Conservation (phyloP, 2,888 invertebrate genomes). For the Zygaena filipendulae region DNA sequence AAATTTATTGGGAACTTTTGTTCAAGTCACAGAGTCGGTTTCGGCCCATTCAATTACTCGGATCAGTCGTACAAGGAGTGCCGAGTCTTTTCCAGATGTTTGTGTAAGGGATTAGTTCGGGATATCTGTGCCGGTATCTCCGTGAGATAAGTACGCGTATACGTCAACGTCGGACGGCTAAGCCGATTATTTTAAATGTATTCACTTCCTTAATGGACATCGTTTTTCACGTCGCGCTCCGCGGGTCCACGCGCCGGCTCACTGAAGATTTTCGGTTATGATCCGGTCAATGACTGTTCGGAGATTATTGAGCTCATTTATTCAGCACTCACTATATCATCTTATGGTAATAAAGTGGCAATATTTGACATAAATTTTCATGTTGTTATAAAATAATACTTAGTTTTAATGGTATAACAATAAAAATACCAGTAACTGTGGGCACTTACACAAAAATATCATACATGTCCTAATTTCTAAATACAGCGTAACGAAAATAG, state of each 20-base stretch:
- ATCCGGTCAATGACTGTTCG: constrained; percentile 62
- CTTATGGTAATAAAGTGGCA: too few species aligned
- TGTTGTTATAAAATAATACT: too few species aligned
- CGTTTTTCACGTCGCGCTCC: constrained; percentile 58
- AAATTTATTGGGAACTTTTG: constrained; percentile 65
- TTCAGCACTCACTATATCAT: too few species aligned
- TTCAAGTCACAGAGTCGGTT: constrained; percentile 55
- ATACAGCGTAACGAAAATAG: too few species aligned
- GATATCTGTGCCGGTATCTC: constrained; percentile 67
- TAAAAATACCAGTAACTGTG: too few species aligned
- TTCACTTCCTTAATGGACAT: constrained; percentile 69
- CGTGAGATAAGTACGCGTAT: constrained; percentile 68
- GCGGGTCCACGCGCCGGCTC: constrained; percentile 46
- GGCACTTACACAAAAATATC: too few species aligned
- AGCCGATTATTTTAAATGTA: constrained; percentile 70
- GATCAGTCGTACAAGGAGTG: constrained; percentile 57
- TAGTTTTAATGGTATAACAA: too few species aligned
- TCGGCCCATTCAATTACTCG: constrained; percentile 59
- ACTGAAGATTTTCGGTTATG: constrained; percentile 65
- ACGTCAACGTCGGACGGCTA: constrained; percentile 68
- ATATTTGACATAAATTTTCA: too few species aligned
- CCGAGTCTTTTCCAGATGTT: constrained; percentile 65
- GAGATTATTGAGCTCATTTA: constrained; percentile 50
- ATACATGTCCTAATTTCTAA: too few species aligned
- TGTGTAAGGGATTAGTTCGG: constrained; percentile 64